Evolutionary conservation across 2,797 vertebrate genomes (phyloP).

Genomic region (Brotula barbata): DNA sequence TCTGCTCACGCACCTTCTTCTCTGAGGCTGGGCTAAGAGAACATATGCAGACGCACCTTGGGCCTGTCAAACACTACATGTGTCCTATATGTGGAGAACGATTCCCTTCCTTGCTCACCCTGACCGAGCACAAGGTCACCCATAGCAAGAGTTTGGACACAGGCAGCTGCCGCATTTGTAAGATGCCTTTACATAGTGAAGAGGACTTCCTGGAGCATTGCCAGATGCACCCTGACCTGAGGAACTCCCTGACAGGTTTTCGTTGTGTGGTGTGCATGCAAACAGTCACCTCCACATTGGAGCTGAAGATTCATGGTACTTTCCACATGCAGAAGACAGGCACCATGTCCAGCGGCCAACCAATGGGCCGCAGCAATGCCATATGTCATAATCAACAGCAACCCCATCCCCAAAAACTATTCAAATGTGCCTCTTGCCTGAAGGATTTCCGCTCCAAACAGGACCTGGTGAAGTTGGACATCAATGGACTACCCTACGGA

Average conservation of each 20-base stretch:
- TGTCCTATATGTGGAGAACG: constrained; percentile 98
- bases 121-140: constrained; percentile 99
- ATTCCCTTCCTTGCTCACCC: constrained; percentile 96
- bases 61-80: constrained; percentile 99
- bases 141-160: constrained; percentile 99
- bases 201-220: constrained; percentile 99
- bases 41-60: constrained; percentile 99
- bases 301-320: constrained; percentile 98
- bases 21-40: constrained; percentile 96
- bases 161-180: constrained; percentile 98
- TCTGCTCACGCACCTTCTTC: constrained; percentile 98
- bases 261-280: constrained; percentile 99
- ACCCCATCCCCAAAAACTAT: constrained; percentile 86
- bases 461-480: constrained; percentile 97
- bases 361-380: constrained; percentile 59
- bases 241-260: constrained; percentile 98
- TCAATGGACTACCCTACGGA: constrained; percentile 96
- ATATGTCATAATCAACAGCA: constrained; percentile 81
- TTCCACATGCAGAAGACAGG: constrained; percentile 99
- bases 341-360: constrained; percentile 81
- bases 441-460: constrained; percentile 97
- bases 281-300: constrained; percentile 97
- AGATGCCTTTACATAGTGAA: constrained; percentile 96
- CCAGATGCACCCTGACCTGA: constrained; percentile 98
- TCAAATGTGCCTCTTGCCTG: constrained; percentile 96